Evolutionary conservation across 92 coral and sea anemone genomes (phyloP), one percentile per base, ranked within the genome.

Genomic region (Palythoa caribaeorum): DNA sequence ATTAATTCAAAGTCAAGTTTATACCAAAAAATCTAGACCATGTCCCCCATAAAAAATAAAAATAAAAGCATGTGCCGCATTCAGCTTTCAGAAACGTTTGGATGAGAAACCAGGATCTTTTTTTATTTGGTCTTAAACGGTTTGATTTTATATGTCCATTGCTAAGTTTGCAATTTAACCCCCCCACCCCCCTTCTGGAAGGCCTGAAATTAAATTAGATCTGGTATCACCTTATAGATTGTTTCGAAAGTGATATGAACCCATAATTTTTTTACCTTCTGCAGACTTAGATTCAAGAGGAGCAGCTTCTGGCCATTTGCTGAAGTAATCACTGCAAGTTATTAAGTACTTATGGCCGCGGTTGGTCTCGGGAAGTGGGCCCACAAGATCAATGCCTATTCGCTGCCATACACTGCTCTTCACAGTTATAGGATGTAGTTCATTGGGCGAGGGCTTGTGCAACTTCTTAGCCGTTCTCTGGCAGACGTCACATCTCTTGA

Each of bases 391-490:
- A 14, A 89, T 84, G n/a, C 92, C 85, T 52, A 89, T 89, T 10
- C 92, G 92, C 71, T 89, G 84, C 92, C 92, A 86, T 28, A 90
- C 92, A 14, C 85, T 85, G 78, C 87, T 71, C 79, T 90, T 40
- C 63, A 90, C 90, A 68, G 47, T 51, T 20, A 86, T 79, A 17
- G 92, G 90, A 53, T 90, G 92, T 10, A 90, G 90, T 68, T 68
- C 28, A 28, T 74, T 78, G 76, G 54, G 89, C 53, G 92, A 72
- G 1, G 79, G 78, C 66, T 77, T 76, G 50, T 14, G 28, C 71
- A 73, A 89, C 84, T n/a, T 62, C 60, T 66, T 89, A 84, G 50
- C 76, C 70, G 78, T 70, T 89, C 78, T 89, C 65, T 89, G 89
- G 76, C 85, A 89, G 35, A 89, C 78, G 59, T 89, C 84, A 53